Base-by-base conservation (phyloP, 2,113 vertebrate genomes). In the Alectura lathami region DNA sequence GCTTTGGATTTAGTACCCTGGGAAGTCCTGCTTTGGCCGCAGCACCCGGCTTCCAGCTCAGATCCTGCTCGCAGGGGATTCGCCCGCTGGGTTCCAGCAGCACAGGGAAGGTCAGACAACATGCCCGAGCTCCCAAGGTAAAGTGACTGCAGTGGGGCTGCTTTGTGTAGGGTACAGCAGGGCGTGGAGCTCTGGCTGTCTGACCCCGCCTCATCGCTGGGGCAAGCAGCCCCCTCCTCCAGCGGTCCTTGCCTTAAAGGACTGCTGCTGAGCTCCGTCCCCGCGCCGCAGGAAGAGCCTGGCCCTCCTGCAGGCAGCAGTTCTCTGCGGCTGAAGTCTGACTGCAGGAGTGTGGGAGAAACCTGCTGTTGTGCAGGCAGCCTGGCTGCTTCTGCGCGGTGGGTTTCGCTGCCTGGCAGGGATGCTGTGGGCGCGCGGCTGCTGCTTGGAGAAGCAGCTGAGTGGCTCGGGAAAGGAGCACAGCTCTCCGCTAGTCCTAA, bases 1-100 rank as follows among this genome's bases (percentile, higher is more conserved):
- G 81, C 66, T 84, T 81, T 64, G 86, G 78, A 66, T 95, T 92
- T 89, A 87, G 66, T 85, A n/a, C 74, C 48, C 67, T 64, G 74
- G 56, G 84, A 82, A 88, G 32, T 32, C 89, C 57, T 73, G 82
- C 36, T 60, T 70, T 66, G 86, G 73, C 56, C 48, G 7, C 56
- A 69, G 68, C 59, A 29, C 27, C 91, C 78, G 64, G 42, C 80
- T 88, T 45, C 69, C 77, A 50, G 77, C 0, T 3, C 48, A 77
- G 69, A 48, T 73, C 53, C 53, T 62, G 74, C 89, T 82, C 56
- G 24, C n/a, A 17, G 64, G 8, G 36, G 45, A 11, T 79, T 76
- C 87, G 17, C 72, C 34, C 70, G 42, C 45, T 27, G 82, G n/a
- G 62, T 56, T 43, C 20, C 0, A 0, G 47, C 40, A 83, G 34